Evolutionary conservation across 2,113 vertebrate genomes (phyloP), one percentile per base, ranked within the genome.

Genomic region (Pipra filicauda): DNA sequence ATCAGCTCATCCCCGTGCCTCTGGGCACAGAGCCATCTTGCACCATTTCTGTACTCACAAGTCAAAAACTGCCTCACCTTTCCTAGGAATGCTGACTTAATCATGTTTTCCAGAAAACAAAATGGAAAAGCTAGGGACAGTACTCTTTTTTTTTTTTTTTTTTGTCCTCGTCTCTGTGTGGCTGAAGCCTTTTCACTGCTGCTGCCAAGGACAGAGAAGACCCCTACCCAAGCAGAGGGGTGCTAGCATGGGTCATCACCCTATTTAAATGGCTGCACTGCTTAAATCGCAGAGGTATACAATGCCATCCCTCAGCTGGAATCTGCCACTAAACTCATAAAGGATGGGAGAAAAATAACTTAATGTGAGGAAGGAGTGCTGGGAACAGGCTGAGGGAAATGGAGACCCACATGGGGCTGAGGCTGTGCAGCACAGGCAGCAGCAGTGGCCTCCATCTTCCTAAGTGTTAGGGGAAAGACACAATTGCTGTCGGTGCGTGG

Each of bases 401-500:
- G 15, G 55, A 73, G n/a, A 20, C 30, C 6, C 0, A 1, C 3
- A 0, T 0, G 1, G 58, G 43, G 46, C 58, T 61, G 37, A 37
- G 23, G 46, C 51, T 3, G 0, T 16, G 82, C 28, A 22, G 41
- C 21, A 9, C 9, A 15, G 18, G 54, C 0, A 1, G 62, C 6
- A 1, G 48, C 48, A 67, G 23, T 0, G 14, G 67, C 17, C 44
- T 48, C 44, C 26, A 15, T 7, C 13, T 33, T 5, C 0, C 26
- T 11, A 15, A 22, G 19, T 1, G 0, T 17, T n/a, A 23, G 44
- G 44, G 64, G 51, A 37, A 41, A 54, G 73, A 24, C 31, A 9
- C 8, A 39, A 4, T 4, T 2, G 0, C 62, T 3, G 0, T 6
- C 1, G 0, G n/a, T 9, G 9, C 0, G 0, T 10, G 8, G 37